Base-by-base conservation (phyloP, 2,113 vertebrate species). In the Regulus satrapa region DNA sequence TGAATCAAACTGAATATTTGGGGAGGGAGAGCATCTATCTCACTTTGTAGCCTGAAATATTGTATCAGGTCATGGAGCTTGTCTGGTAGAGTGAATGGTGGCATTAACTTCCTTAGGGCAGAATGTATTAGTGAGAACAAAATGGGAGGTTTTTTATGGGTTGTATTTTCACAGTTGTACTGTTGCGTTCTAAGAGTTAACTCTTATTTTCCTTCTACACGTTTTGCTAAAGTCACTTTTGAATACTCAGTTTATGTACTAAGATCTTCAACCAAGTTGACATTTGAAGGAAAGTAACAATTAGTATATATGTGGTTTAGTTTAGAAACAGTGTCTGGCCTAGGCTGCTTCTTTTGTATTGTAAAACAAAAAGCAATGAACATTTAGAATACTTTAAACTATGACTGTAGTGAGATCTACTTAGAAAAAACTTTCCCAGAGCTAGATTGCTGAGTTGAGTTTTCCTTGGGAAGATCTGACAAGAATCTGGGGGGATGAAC, bases 101-200 rank as follows among this genome's bases (percentile, higher is more conserved):
- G 4, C 26, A 31, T 79, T 46, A 45, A 36, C 6, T 85, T 91
- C 48, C 59, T 55, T 78, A 63, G 19, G 10, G 9, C 78, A 19
- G 12, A 28, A 63, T 11, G 4, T 54, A 2, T 69, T 75, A 31
- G 10, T 48, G 66, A 63, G 29, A 76, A 18, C 12, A 31, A 68
- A 54, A 17, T 49, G 13, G 0, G 8, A 0, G 0, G 3, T 38
- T 72, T 80, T 79, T 61, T 43, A 12, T 56, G 40, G 7, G 26
- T 5, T 54, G 14, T n/a, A n/a, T n/a, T n/a, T n/a, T n/a, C n/a
- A n/a, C n/a, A n/a, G 38, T 62, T 74, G 8, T 55, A 14, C 55
- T 75, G 7, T 40, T 78, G 52, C 3, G 0, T 64, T 83, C 8
- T 66, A 49, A 64, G 29, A 72, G 24, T 59, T 63, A 85, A 59